These are phyloP conservation scores for Thera obeliscata DNA, from an alignment of 2,888 invertebrate genomes.

Conservation along the genomic window DNA sequence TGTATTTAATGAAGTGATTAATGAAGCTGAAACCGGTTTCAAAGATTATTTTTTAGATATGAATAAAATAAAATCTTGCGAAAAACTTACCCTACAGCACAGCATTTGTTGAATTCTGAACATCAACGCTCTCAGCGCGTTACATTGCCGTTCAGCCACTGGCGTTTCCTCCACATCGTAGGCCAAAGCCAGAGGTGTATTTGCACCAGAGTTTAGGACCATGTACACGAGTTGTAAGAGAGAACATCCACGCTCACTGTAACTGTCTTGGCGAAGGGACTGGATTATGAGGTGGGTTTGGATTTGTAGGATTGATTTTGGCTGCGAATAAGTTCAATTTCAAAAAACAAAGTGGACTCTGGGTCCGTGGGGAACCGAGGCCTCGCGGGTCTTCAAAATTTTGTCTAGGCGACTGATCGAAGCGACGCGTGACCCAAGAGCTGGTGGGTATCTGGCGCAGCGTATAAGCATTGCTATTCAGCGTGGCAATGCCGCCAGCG, in stretches of 20 bases:
- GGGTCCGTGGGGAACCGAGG: too few relatives aligned
- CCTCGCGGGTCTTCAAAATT: too few relatives aligned
- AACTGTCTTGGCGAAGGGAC: conserved; percentile 62
- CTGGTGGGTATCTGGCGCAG: too few relatives aligned
- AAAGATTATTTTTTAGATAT: too few relatives aligned
- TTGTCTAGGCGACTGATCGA: too few relatives aligned
- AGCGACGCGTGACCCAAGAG: too few relatives aligned
- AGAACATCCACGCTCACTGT: conserved; percentile 62
- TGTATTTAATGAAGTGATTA: too few relatives aligned
- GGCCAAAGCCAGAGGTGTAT: conserved; percentile 64
- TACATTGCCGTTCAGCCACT: conserved; percentile 52
- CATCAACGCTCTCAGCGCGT: conserved; percentile 70
- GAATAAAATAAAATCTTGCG: too few relatives aligned
- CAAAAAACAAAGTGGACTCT: too few relatives aligned
- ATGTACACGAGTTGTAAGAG: conserved; percentile 68
- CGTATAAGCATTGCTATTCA: too few relatives aligned
- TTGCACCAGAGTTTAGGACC: conserved; percentile 60
- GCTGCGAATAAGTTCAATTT: conserved; percentile 24
- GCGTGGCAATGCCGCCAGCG: too few relatives aligned
- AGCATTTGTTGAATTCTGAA: conserved; percentile 73
- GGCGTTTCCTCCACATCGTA: conserved; percentile 47
- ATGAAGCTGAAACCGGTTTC: too few relatives aligned
- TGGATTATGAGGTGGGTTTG: conserved; percentile 65
- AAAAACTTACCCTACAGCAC: conserved; percentile 72
- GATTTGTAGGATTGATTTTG: conserved; percentile 66